Evolutionary conservation across 2,888 invertebrate genomes (phyloP).

Genomic region (Scaptomyza polygonia): DNA sequence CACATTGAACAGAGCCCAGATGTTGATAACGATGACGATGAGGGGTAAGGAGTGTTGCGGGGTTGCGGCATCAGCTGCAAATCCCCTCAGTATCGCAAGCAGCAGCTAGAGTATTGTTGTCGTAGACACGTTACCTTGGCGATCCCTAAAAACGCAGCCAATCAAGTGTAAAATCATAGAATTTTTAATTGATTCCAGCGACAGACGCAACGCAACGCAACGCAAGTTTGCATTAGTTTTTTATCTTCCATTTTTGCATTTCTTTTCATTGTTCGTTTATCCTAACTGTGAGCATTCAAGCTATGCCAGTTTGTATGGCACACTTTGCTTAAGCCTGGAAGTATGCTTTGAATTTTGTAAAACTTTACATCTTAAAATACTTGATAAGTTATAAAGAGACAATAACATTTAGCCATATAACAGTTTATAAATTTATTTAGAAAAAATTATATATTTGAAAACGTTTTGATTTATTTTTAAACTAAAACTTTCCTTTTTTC

Average conservation of each 20-base stretch:
- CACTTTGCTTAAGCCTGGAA: too few relatives aligned
- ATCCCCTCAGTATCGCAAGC: conserved; percentile 26
- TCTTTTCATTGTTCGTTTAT: background rate
- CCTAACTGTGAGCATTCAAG: background rate
- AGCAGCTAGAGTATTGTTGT: background rate
- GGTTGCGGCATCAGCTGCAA: conserved; percentile 20
- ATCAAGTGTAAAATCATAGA: conserved; percentile 76
- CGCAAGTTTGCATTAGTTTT: conserved; percentile 41
- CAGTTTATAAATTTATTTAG: too few relatives aligned
- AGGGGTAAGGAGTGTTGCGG: background rate
- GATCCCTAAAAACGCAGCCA: conserved; percentile 62
- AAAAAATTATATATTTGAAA: too few relatives aligned
- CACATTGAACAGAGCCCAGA: background rate
- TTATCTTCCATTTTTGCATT: conserved; percentile 3
- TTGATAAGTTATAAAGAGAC: too few relatives aligned
- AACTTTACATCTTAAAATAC: too few relatives aligned
- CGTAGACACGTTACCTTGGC: conserved; percentile 54
- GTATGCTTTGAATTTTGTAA: too few relatives aligned
- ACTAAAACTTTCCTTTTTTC: too few relatives aligned
- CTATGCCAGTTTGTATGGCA: background rate
- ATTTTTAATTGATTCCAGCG: conserved; percentile 74
- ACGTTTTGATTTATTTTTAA: too few relatives aligned
- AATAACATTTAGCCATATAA: too few relatives aligned
- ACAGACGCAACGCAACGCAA: conserved; percentile 19
- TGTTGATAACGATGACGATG: background rate